These are phyloP conservation scores for Paedocypris sp. DNA, from an alignment of 2,113 vertebrate genomes.

Conservation along the genomic window DNA sequence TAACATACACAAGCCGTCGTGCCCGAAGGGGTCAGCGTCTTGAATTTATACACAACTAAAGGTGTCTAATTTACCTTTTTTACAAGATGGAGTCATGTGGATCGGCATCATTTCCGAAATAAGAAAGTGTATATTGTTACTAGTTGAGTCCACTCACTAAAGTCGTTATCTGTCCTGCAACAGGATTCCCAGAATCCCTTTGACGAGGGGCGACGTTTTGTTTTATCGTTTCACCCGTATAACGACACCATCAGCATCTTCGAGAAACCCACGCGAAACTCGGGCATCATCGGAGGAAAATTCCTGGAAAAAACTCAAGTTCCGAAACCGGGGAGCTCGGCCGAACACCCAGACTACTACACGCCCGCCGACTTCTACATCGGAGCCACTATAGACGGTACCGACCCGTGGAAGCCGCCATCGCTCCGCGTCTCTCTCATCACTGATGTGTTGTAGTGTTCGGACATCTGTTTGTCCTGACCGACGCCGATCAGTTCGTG, in stretches of 20 bases:
- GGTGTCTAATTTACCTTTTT: too few relatives aligned
- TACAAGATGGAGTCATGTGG: too few relatives aligned
- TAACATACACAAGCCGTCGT: too few relatives aligned
- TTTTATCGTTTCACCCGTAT: conserved; percentile 76
- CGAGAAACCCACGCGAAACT: conserved; percentile 70
- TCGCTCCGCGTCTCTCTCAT: background rate
- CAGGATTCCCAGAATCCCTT: conserved; percentile 74
- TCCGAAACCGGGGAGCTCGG: conserved; percentile 63
- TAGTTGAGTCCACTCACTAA: background rate
- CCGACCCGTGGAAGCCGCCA: background rate
- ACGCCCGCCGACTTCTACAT: conserved; percentile 76
- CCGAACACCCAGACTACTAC: conserved; percentile 71
- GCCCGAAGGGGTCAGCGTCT: too few relatives aligned
- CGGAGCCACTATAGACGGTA: conserved; percentile 76
- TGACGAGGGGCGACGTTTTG: conserved; percentile 69
- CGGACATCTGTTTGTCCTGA: conserved; percentile 74
- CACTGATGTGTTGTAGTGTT: conserved; percentile 64
- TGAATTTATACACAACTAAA: too few relatives aligned
- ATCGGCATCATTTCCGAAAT: too few relatives aligned
- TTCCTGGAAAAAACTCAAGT: conserved; percentile 71
- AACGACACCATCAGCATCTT: conserved; percentile 80
- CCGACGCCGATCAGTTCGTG: conserved; percentile 68
- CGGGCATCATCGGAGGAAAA: conserved; percentile 76
- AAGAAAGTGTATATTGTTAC: too few relatives aligned
- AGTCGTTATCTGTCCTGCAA: background rate